Percentiles rank a stretch among this genome's conserved stretches.
Evolutionary conservation across 2,113 vertebrate genomes (phyloP).

Genomic region (Ameiurus melas): DNA sequence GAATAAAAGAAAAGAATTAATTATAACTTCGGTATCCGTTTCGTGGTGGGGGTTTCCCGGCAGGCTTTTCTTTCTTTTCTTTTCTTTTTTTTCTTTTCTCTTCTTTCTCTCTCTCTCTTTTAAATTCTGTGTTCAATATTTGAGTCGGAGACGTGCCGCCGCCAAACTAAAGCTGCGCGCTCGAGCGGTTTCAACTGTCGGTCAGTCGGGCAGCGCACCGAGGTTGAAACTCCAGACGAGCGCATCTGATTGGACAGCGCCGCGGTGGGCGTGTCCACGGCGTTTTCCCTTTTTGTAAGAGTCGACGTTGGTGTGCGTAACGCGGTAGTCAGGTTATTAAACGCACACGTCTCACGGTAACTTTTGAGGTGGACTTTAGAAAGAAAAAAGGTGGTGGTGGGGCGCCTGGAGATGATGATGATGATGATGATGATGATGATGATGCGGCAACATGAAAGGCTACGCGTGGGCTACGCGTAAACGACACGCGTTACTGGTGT

Average conservation of each 20-base stretch:
- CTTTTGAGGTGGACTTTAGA: neutral
- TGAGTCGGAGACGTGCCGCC: neutral
- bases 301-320: neutral
- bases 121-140: neutral
- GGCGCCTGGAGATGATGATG: no score
- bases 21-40: constrained; percentile 24
- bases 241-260: constrained; percentile 36
- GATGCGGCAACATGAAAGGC: no score
- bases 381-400: neutral
- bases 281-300: neutral
- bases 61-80: neutral
- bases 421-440: no score
- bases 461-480: no score
- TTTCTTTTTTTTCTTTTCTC: neutral
- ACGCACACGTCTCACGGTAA: neutral
- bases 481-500: no score
- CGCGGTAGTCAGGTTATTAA: no score
- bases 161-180: constrained; percentile 11
- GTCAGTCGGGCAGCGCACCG: constrained; percentile 24
- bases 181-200: constrained; percentile 49
- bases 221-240: constrained; percentile 30
- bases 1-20: neutral
- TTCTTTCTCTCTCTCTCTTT: accelerated
- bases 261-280: neutral
- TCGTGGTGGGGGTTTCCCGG: constrained; percentile 30